Evolutionary conservation across 2,797 vertebrate species (phyloP).

Genomic region (Moxostoma hubbsi): DNA sequence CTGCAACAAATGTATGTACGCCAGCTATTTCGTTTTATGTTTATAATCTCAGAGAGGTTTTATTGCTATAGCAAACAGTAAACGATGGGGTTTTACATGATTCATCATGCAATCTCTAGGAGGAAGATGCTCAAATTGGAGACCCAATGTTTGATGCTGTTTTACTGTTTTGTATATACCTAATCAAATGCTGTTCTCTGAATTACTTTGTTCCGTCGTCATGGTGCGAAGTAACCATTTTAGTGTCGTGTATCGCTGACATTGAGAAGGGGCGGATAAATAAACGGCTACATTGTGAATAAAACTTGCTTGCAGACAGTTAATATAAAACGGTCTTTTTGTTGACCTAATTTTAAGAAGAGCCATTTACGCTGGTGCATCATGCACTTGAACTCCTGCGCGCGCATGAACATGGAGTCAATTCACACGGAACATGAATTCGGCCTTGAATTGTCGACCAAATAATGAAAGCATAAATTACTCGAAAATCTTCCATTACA

Average conservation of each 20-base stretch:
- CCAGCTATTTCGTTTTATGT: slow-evolving; percentile 4
- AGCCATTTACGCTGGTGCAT: not conserved
- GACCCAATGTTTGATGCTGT: not conserved
- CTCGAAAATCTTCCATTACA: not conserved
- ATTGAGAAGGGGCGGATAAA: not conserved
- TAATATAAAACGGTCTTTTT: not conserved
- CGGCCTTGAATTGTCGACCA: slow-evolving; percentile 8
- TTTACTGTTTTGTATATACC: not conserved
- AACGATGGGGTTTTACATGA: not conserved
- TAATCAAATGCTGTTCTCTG: not conserved
- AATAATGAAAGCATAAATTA: not conserved
- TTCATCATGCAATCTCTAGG: not conserved
- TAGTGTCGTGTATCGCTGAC: not conserved
- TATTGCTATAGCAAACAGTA: too few species aligned
- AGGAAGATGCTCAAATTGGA: not conserved
- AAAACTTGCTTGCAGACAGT: not conserved
- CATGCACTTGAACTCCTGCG: not conserved
- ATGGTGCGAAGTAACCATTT: not conserved
- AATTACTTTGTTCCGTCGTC: not conserved
- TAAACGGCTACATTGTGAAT: not conserved
- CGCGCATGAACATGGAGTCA: slow-evolving; percentile 8
- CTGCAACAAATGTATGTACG: slow-evolving; percentile 61
- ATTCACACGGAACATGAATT: not conserved
- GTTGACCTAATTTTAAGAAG: not conserved
- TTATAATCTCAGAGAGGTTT: not conserved